Conservation (phyloP, 2,797 vertebrate genomes). For the Glyptemys insculpta region DNA sequence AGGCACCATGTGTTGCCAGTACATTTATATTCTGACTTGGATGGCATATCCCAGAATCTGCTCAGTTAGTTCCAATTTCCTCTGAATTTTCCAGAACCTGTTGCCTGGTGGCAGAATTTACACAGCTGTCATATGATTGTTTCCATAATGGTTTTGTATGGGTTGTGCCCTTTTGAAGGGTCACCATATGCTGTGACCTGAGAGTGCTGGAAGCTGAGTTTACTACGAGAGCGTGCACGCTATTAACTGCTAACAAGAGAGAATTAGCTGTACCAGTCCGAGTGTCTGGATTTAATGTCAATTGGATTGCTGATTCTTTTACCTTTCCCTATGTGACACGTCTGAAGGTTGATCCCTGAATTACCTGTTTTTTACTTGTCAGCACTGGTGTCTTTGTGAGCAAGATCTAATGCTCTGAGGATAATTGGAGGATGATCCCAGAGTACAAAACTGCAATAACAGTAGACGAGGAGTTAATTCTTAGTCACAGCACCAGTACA, state of each 20-base stretch:
- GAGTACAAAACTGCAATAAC: background rate
- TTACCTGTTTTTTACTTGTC: background rate
- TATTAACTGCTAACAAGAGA: background rate
- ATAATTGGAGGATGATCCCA: background rate
- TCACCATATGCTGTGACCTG: background rate
- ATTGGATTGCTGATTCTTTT: background rate
- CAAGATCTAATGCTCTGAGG: background rate
- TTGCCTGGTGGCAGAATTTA: background rate
- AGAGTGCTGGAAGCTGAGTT: background rate
- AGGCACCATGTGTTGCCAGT: background rate
- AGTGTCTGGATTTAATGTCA: accelerated
- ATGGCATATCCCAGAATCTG: background rate
- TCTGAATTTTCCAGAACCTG: background rate
- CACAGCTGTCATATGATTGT: background rate
- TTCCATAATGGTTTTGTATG: background rate
- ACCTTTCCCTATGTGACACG: background rate
- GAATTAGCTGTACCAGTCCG: accelerated
- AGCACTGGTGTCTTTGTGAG: background rate
- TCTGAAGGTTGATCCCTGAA: background rate
- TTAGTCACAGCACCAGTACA: background rate
- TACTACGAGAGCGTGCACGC: background rate
- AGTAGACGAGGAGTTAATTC: background rate
- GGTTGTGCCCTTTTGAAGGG: background rate
- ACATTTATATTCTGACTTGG: background rate
- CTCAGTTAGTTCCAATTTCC: background rate